These are phyloP conservation scores for Arothron firmamentum DNA, from an alignment of 2,113 vertebrate genomes.

Conservation along the genomic window DNA sequence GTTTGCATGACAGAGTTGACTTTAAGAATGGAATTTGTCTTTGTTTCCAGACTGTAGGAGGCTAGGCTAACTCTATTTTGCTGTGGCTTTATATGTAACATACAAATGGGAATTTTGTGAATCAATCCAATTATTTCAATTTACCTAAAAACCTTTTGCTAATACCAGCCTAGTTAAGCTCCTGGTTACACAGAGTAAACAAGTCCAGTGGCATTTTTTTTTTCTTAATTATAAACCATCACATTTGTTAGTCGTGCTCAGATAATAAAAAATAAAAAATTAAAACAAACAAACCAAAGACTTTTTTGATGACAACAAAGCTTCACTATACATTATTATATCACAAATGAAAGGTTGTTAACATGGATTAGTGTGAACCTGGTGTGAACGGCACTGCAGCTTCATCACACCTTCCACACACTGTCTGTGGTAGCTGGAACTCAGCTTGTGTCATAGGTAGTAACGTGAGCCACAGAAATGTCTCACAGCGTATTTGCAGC, in stretches of 20 bases:
- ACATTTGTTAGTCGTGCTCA: background rate
- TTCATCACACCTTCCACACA: constrained; percentile 26
- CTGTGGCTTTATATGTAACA: constrained; percentile 1
- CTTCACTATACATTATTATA: constrained; percentile 29
- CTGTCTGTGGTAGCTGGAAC: constrained; percentile 38
- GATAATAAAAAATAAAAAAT: constrained; percentile 8
- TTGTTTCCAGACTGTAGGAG: constrained; percentile 3
- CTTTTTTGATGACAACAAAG: constrained; percentile 41
- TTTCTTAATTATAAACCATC: too few relatives aligned
- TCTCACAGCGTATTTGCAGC: constrained; percentile 9
- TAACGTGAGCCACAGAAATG: constrained; percentile 16
- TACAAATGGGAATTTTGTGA: background rate
- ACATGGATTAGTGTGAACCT: constrained; percentile 23
- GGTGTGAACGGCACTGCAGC: constrained; percentile 43
- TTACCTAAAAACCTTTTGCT: background rate
- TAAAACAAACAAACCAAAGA: constrained; percentile 64
- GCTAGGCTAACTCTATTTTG: background rate
- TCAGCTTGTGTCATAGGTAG: constrained; percentile 35
- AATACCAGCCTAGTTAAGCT: background rate
- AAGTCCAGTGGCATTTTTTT: background rate
- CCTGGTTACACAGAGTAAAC: background rate
- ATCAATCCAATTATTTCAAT: background rate
- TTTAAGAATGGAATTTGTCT: background rate
- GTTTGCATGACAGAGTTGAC: background rate
- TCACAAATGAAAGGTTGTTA: constrained; percentile 23